Evolutionary conservation across 1,140 invertebrate species (phyloP).

Genomic region (Ceratina calcarata): DNA sequence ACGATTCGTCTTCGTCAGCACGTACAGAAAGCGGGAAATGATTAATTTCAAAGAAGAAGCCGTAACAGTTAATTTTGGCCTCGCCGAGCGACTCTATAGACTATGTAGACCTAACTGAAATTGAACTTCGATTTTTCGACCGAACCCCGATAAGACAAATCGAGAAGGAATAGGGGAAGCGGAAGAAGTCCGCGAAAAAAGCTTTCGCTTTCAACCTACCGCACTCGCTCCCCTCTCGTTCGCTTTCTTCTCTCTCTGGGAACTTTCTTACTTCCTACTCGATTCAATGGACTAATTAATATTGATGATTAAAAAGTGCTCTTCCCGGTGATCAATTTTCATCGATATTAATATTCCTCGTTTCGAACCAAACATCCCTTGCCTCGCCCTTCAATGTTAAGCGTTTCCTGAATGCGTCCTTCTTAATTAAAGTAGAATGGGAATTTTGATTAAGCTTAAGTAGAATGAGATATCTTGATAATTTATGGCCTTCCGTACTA

Average conservation of each 20-base stretch:
- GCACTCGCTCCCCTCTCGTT: background rate
- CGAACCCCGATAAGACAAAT: background rate
- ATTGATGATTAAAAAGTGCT: constrained; percentile 71
- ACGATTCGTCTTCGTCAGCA: constrained; percentile 19
- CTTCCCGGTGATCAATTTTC: constrained; percentile 68
- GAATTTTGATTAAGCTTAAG: constrained; percentile 33
- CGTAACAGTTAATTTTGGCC: background rate
- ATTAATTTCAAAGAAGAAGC: constrained; percentile 22
- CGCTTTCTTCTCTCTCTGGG: constrained; percentile 14
- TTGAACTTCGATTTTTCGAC: constrained; percentile 5
- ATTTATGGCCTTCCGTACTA: too few relatives aligned
- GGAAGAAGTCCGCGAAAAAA: background rate
- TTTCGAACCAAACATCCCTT: constrained; percentile 48
- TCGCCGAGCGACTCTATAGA: background rate
- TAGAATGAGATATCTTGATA: background rate
- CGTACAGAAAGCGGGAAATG: background rate
- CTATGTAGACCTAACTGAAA: background rate
- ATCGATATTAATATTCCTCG: constrained; percentile 71
- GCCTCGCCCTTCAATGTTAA: constrained; percentile 49
- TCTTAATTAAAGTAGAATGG: constrained; percentile 37
- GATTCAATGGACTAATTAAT: constrained; percentile 67
- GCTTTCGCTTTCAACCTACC: constrained; percentile 9
- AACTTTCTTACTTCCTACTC: constrained; percentile 72
- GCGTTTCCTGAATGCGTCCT: background rate
- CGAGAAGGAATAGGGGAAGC: background rate